These are phyloP conservation scores for Rhaphigaster nebulosa DNA, from an alignment of 2,888 invertebrate genomes.

Conservation along the genomic window DNA sequence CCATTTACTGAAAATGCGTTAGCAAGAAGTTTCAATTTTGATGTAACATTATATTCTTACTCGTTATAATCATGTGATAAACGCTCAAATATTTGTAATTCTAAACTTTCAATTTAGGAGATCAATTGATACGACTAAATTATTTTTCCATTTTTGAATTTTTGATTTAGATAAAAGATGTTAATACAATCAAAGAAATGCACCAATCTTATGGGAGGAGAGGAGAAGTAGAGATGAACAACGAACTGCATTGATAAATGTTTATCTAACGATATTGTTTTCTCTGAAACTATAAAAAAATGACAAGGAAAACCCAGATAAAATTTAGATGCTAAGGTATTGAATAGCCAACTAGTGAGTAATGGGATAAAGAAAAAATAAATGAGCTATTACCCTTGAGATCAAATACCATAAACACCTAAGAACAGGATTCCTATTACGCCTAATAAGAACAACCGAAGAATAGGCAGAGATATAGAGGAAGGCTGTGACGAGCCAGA, in stretches of 20 bases:
- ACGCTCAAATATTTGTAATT: background rate
- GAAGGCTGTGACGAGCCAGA: background rate
- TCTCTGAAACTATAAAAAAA: too few species aligned
- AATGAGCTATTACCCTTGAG: background rate
- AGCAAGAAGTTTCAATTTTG: too few species aligned
- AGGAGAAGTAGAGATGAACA: too few species aligned
- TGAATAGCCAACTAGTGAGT: too few species aligned
- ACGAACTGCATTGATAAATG: too few species aligned
- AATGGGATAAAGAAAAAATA: too few species aligned
- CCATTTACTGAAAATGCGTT: too few species aligned
- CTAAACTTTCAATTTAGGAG: background rate
- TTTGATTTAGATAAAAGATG: background rate
- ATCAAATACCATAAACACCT: background rate
- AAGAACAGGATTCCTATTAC: background rate
- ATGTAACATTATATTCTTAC: background rate
- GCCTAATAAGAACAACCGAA: background rate
- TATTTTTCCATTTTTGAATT: background rate
- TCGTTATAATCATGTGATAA: background rate
- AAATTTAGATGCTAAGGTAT: too few species aligned
- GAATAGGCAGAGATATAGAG: background rate
- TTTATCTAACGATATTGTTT: too few species aligned
- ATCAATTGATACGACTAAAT: background rate
- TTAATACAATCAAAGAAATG: background rate
- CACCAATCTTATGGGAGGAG: too few species aligned
- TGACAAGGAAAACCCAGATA: too few species aligned